Evolutionary conservation across 2,888 invertebrate genomes (phyloP).

Genomic region (Nowickia ferox): DNA sequence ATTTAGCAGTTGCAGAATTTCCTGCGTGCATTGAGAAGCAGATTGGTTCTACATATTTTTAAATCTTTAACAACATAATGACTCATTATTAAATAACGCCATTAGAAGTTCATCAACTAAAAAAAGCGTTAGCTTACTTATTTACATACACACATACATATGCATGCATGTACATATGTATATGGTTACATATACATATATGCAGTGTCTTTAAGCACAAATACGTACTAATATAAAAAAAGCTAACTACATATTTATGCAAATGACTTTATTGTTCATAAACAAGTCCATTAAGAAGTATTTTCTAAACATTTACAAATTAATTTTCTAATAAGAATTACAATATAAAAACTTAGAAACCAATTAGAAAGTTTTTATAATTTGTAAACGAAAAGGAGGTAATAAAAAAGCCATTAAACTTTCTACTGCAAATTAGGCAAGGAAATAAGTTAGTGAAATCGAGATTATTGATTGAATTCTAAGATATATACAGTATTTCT

Average conservation of each 20-base stretch:
- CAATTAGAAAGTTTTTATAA: conserved; percentile 34
- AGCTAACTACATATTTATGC: conserved; percentile 37
- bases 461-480: too few species aligned
- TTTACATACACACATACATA: conserved; percentile 15
- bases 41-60: conserved; percentile 29
- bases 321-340: conserved; percentile 29
- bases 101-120: conserved; percentile 48
- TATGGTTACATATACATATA: conserved; percentile 1
- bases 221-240: not conserved
- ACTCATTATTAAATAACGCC: conserved; percentile 63
- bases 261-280: conserved; percentile 31
- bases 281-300: not conserved
- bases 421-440: not conserved
- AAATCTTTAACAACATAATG: conserved; percentile 29
- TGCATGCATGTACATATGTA: not conserved
- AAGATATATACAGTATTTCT: too few species aligned
- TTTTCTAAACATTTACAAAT: not conserved
- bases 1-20: not conserved
- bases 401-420: conserved; percentile 24
- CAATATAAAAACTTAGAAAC: conserved; percentile 16
- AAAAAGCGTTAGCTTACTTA: conserved; percentile 28
- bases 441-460: too few species aligned
- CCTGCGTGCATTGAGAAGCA: not conserved
- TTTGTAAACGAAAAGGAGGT: conserved; percentile 15
- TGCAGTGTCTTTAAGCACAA: not conserved